Base-by-base conservation (phyloP, 2,113 vertebrate genomes). In the Macrotis lagotis region DNA sequence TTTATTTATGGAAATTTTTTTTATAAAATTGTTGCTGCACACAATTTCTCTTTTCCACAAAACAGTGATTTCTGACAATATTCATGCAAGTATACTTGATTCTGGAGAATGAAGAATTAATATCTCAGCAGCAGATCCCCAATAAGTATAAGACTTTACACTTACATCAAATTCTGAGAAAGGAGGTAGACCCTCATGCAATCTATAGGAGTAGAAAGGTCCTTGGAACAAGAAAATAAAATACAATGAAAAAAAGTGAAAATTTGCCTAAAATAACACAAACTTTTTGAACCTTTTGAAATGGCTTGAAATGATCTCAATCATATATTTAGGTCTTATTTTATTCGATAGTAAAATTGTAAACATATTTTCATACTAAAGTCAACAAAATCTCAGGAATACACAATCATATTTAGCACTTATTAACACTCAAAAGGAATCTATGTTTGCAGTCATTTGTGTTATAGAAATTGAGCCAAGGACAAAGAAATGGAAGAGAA, bases 141-240 rank as follows among this genome's bases (percentile, higher is more conserved):
- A 93, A 28, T 52, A 59, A 49, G 51, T 37, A 44, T 91, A 48
- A 44, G 16, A n/a, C 50, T 96, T 91, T 50, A 92, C 16, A 53
- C 1, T 51, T 26, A 93, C 91, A 14, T 95, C 91, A 94, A 92
- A 96, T 26, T 95, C 51, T 89, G 28, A 50, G 88, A 94, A 95
- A 89, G 10, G 93, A 19, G 51, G 7, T 0, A 93, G 8, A 59
- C 1, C 0, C 88, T 91, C 26, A 94, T 59, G 31, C 11, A 95
- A 28, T 92, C 3, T 3, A 74, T 26, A 28, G 25, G 8, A 49
- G 11, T 31, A 0, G 12, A 92, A 92, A 88, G 16, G 50, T 44
- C 6, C 44, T 74, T 95, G 50, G 88, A 91, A 49, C 47, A 26
- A 83, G 88, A 16, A 92, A 94, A 91, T 74, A 1, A 94, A n/a